phyloP scores from a whole-genome alignment of 2,797 vertebrate species.

The Etheostoma nigrum region DNA sequence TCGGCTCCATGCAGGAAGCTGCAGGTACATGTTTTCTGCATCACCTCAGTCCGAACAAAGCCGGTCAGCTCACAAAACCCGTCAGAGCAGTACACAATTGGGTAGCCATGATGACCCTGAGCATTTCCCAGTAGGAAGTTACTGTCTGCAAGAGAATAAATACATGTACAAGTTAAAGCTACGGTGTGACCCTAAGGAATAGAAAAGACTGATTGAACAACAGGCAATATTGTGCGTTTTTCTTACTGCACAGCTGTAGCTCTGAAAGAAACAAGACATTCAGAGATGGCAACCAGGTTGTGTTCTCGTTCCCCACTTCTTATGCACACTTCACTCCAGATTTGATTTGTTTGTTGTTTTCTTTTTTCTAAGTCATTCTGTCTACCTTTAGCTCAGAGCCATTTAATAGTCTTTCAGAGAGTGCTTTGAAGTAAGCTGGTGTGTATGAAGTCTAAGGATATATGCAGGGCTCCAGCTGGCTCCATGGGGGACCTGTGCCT shows the following conservation, averaged over 20 bases:
- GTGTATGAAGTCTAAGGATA: slow-evolving; percentile 34
- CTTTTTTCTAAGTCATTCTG: slow-evolving; percentile 13
- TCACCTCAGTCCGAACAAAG: slow-evolving; percentile 92
- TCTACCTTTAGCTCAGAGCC: slow-evolving; percentile 24
- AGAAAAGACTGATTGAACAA: background rate
- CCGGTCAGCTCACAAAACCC: slow-evolving; percentile 96
- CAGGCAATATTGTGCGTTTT: background rate
- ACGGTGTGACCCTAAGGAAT: background rate
- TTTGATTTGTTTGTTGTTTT: slow-evolving; percentile 16
- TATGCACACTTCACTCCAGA: background rate
- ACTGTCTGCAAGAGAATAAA: slow-evolving; percentile 87
- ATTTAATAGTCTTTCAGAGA: slow-evolving; percentile 39
- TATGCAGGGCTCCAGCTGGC: slow-evolving; percentile 23
- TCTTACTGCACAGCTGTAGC: background rate
- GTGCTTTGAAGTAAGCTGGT: slow-evolving; percentile 54
- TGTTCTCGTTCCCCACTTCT: background rate
- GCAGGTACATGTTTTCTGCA: slow-evolving; percentile 96
- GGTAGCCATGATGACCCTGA: slow-evolving; percentile 90
- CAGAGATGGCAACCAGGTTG: background rate
- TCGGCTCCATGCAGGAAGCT: slow-evolving; percentile 92
- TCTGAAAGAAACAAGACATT: slow-evolving; percentile 5
- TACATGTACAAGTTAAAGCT: background rate
- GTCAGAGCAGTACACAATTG: slow-evolving; percentile 96
- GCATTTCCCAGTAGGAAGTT: slow-evolving; percentile 97
- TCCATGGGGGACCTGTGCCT: slow-evolving; percentile 25